Evolutionary conservation across 2,888 invertebrate species (phyloP).

Genomic region (Sussaba pulchella): DNA sequence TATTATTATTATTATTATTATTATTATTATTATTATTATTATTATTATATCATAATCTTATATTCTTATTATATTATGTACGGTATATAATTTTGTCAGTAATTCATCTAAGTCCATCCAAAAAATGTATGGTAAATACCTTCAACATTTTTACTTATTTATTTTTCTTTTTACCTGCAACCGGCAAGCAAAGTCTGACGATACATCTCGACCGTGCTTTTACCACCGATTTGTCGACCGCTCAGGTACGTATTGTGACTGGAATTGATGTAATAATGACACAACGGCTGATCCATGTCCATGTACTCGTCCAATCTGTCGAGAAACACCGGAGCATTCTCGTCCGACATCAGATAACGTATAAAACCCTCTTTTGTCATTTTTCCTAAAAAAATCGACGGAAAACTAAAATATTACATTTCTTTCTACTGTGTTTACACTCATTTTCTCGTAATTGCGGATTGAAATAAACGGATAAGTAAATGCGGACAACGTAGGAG

Average conservation of each 20-base stretch:
- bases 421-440: too few species aligned
- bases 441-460: too few species aligned
- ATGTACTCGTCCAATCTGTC: constrained; percentile 88
- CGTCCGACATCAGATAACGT: constrained; percentile 90
- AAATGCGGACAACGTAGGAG: too few species aligned
- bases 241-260: constrained; percentile 88
- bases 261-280: constrained; percentile 90
- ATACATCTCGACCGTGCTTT: constrained; percentile 90
- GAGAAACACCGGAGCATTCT: constrained; percentile 90
- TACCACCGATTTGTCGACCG: constrained; percentile 89
- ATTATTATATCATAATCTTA: too few species aligned
- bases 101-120: too few species aligned
- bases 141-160: background rate
- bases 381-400: constrained; percentile 76
- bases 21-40: too few species aligned
- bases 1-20: too few species aligned
- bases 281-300: constrained; percentile 90
- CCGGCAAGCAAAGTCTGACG: constrained; percentile 82
- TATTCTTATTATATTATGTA: too few species aligned
- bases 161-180: constrained; percentile 78
- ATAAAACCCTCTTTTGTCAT: constrained; percentile 88
- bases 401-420: background rate
- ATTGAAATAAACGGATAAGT: too few species aligned
- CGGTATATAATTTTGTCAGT: too few species aligned
- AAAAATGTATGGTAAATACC: background rate